Base-by-base conservation (phyloP, 2,113 vertebrate species). In the Atractosteus spatula region DNA sequence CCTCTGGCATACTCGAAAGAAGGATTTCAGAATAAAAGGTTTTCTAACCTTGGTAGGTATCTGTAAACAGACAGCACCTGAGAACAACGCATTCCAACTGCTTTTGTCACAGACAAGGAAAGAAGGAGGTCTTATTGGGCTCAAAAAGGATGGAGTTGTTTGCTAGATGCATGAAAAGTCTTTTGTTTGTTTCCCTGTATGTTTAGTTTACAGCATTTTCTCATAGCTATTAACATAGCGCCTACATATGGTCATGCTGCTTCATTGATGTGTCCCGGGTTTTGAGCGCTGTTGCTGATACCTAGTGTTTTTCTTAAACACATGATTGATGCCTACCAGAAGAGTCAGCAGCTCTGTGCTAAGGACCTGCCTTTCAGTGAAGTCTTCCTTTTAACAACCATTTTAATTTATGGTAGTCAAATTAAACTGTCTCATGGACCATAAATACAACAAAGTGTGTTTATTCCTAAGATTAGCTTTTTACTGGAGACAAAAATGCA, bases 161-260 rank as follows among this genome's bases (percentile, higher is more conserved):
- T 72, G 72, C 70, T 75, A 64, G 72, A 67, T 70, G 73, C 69
- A 65, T 57, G 54, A 45, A 55, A 51, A 5, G 55, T 51, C 59
- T 76, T 80, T 84, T 79, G 78, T 68, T 83, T 74, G 62, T 12
- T 55, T 77, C 29, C 29, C 29, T 1, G 29, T 79, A 42, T 76
- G 80, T 77, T 75, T 72, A 74, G 75, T 66, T 59, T 67, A 64
- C 68, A 71, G 67, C 29, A 72, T 44, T 76, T 69, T 57, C 65
- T 79, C 80, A 78, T 71, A 16, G 73, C 80, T 82, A 75, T 69
- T 70, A 69, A 44, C 41, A 68, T 72, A 75, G 76, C 79, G 77
- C 78, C 78, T 74, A 72, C 10, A 66, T 79, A 80, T 81, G 75
- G 76, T 69, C 63, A 75, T 77, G 68, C 79, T 86, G 83, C 86